phyloP scores from a whole-genome alignment of 2,888 invertebrate species.

The Xanthorhoe spadicearia region DNA sequence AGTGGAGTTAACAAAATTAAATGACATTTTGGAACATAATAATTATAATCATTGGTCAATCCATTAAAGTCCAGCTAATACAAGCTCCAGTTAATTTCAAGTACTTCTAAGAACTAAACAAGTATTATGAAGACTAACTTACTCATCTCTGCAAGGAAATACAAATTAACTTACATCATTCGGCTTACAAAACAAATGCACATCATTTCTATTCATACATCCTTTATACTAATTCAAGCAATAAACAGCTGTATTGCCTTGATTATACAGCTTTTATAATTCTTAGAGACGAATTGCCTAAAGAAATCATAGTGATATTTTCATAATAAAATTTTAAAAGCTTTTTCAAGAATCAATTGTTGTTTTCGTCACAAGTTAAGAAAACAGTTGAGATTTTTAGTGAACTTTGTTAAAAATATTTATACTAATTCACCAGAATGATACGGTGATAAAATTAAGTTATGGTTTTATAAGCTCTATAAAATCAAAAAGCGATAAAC shows the following conservation, averaged over 20 bases:
- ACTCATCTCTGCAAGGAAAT: slow-evolving; percentile 51
- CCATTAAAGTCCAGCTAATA: neutral
- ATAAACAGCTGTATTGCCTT: slow-evolving; percentile 23
- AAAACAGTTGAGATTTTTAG: no score
- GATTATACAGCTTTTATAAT: slow-evolving; percentile 4
- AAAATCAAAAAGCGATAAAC: neutral
- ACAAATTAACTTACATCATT: slow-evolving; percentile 54
- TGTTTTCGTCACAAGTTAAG: no score
- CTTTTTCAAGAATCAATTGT: no score
- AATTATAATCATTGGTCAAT: no score
- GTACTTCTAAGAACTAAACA: neutral
- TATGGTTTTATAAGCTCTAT: neutral
- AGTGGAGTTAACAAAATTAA: no score
- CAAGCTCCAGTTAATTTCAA: neutral
- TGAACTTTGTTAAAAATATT: no score
- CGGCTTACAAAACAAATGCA: slow-evolving; percentile 58
- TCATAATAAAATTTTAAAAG: no score
- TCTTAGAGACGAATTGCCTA: neutral
- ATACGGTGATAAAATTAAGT: no score
- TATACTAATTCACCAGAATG: no score
- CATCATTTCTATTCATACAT: slow-evolving; percentile 47
- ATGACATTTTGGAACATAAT: no score
- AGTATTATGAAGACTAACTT: slow-evolving; percentile 29
- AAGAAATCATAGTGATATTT: neutral
- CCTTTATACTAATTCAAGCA: slow-evolving; percentile 22